phyloP scores from a whole-genome alignment of 1,140 invertebrate species.

The Caenorhabditis inopinata region DNA sequence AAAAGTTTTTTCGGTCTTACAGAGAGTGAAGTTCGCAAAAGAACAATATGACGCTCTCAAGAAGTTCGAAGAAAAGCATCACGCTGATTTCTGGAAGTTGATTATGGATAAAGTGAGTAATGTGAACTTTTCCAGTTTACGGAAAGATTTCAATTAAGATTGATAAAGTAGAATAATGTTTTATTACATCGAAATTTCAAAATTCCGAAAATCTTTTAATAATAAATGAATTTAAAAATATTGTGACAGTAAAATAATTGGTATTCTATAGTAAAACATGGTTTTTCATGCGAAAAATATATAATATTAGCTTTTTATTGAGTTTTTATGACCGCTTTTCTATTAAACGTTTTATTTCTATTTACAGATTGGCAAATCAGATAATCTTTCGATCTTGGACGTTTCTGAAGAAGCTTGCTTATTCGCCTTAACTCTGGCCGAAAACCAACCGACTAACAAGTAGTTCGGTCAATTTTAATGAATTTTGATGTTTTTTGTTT shows the following conservation, averaged over 20 bases:
- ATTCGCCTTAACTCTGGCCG: constrained; percentile 40
- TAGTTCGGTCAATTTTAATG: background rate
- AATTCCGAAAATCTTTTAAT: no score
- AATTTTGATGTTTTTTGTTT: background rate
- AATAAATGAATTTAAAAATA: no score
- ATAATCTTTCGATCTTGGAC: constrained; percentile 34
- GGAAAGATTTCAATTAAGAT: no score
- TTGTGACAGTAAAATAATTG: no score
- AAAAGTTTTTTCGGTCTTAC: background rate
- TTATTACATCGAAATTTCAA: no score
- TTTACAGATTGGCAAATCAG: constrained; percentile 29
- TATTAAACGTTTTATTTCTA: background rate
- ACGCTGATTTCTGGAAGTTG: constrained; percentile 46
- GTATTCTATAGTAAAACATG: no score
- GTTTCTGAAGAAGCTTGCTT: constrained; percentile 45
- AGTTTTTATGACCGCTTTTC: no score
- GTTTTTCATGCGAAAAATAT: no score
- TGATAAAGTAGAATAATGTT: no score
- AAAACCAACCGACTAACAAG: constrained; percentile 44
- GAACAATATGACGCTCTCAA: constrained; percentile 46
- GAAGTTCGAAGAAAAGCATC: constrained; percentile 44
- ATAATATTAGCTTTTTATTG: no score
- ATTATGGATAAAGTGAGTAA: constrained; percentile 44
- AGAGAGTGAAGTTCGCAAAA: constrained; percentile 41
- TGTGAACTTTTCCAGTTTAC: no score